Percentiles rank a stretch among this genome's conserved stretches.
Conservation (phyloP, 1,140 invertebrate genomes). For the Eueides isabella region DNA sequence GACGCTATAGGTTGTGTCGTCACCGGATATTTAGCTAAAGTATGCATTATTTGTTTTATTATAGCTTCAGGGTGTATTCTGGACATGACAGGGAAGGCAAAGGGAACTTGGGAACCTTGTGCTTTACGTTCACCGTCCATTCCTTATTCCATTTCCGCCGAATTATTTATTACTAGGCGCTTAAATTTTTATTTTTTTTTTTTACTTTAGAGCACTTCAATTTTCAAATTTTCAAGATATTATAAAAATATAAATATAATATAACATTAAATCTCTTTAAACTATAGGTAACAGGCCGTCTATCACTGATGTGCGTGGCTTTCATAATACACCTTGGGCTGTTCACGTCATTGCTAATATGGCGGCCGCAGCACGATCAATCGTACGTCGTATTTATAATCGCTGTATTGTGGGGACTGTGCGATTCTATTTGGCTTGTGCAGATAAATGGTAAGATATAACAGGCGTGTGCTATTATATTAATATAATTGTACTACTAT, state of each 20-base stretch:
- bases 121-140: too few relatives aligned
- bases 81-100: too few relatives aligned
- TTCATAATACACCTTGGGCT: conserved; percentile 86
- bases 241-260: too few relatives aligned
- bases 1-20: conserved; percentile 91
- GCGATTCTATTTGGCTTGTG: conserved; percentile 96
- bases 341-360: conserved; percentile 85
- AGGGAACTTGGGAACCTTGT: too few relatives aligned
- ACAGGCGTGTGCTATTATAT: too few relatives aligned
- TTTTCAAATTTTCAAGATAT: too few relatives aligned
- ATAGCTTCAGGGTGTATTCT: too few relatives aligned
- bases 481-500: too few relatives aligned
- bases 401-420: conserved; percentile 94
- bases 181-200: too few relatives aligned
- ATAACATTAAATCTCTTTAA: not conserved
- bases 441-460: conserved; percentile 95
- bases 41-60: conserved; percentile 35
- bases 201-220: too few relatives aligned
- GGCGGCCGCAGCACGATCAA: conserved; percentile 88
- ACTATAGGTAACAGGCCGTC: conserved; percentile 86
- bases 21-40: conserved; percentile 91
- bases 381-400: conserved; percentile 90
- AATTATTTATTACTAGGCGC: too few relatives aligned
- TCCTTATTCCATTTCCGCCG: too few relatives aligned
- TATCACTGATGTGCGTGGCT: conserved; percentile 88